Conservation (phyloP, 2,113 vertebrate genomes). For the Peromyscus polionotus region DNA sequence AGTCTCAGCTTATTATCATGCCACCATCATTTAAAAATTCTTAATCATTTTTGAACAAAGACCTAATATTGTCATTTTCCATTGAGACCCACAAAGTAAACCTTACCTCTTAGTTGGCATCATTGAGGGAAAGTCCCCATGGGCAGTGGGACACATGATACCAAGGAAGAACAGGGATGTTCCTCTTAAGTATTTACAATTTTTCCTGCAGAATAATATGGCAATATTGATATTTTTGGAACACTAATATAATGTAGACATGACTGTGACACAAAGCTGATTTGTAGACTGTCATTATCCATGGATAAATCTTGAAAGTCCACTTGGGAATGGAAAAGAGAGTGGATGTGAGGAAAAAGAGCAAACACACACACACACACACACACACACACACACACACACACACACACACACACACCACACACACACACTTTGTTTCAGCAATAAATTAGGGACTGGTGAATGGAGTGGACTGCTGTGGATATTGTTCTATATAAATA, state of each 20-base stretch:
- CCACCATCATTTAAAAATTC: background rate
- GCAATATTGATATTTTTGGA: background rate
- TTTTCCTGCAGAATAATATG: background rate
- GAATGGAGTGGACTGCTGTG: no score
- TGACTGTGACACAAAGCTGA: background rate
- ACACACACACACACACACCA: no score
- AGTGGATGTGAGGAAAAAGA: background rate
- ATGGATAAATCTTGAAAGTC: background rate
- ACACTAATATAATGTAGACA: background rate
- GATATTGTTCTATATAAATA: no score
- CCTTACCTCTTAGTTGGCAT: background rate
- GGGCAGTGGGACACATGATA: background rate
- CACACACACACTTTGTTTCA: background rate
- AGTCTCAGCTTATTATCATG: background rate
- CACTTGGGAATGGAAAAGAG: background rate
- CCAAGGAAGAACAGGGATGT: no score
- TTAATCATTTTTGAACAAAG: slow-evolving; percentile 2
- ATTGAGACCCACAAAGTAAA: background rate
- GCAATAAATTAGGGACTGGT: background rate
- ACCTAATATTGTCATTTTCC: background rate
- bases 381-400: no score
- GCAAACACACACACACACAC: no score
- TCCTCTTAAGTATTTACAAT: background rate
- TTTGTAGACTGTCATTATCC: background rate
- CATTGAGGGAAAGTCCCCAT: background rate